Percentiles rank a stretch among this genome's conserved stretches.
Conservation (phyloP, 1,140 invertebrate species). For the Helicoverpa armigera region DNA sequence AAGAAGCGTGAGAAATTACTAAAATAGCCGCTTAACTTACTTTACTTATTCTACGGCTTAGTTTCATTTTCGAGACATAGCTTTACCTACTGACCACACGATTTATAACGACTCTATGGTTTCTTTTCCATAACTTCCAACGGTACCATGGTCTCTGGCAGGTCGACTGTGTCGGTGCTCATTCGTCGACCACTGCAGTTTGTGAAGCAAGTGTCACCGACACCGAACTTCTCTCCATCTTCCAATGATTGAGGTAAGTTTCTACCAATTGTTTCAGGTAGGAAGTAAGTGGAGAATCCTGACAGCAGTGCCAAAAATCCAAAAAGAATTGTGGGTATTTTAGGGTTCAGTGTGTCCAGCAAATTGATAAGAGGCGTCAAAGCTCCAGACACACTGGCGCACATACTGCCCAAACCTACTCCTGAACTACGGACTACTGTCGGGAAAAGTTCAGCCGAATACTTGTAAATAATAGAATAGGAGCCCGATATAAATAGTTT, state of each 20-base stretch:
- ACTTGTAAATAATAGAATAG: conserved; percentile 95
- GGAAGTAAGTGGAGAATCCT: conserved; percentile 91
- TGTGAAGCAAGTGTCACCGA: conserved; percentile 92
- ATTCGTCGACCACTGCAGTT: conserved; percentile 93
- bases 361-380: conserved; percentile 92
- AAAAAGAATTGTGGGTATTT: conserved; percentile 91
- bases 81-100: conserved; percentile 1
- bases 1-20: conserved; percentile 10
- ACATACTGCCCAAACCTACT: conserved; percentile 94
- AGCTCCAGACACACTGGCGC: conserved; percentile 94
- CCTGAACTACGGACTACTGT: conserved; percentile 96
- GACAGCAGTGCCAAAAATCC: conserved; percentile 91
- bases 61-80: not conserved
- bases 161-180: conserved; percentile 88
- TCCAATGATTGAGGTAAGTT: conserved; percentile 93
- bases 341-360: conserved; percentile 89
- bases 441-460: conserved; percentile 95
- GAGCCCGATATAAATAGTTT: conserved; percentile 94
- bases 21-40: conserved; percentile 10
- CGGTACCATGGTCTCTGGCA: conserved; percentile 82
- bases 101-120: conserved; percentile 49
- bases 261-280: conserved; percentile 94
- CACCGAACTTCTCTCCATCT: conserved; percentile 95
- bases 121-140: conserved; percentile 76
- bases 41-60: conserved; percentile 1